Conservation (phyloP, 2,797 vertebrate genomes). For the Ispidina lecontei region DNA sequence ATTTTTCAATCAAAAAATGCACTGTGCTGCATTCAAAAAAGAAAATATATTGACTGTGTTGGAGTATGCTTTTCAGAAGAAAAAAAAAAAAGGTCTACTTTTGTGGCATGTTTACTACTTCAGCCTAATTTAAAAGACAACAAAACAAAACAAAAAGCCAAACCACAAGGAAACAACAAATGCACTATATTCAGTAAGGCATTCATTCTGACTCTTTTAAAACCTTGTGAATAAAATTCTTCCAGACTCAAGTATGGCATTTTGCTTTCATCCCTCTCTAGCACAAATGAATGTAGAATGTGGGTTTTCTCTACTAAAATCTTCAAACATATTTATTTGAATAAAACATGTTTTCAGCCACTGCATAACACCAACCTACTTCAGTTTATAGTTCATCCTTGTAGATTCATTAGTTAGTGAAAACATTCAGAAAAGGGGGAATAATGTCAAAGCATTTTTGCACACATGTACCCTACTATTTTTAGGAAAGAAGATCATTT, state of each 20-base stretch:
- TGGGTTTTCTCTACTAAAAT: neutral
- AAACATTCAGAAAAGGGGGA: neutral
- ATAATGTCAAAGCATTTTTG: neutral
- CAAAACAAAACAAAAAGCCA: neutral
- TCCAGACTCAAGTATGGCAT: neutral
- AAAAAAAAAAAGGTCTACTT: neutral
- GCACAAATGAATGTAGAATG: neutral
- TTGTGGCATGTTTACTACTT: conserved; percentile 1
- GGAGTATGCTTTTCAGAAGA: neutral
- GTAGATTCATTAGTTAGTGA: neutral
- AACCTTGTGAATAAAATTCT: neutral
- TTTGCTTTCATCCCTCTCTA: neutral
- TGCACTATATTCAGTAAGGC: neutral
- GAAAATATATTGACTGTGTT: neutral
- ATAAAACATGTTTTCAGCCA: conserved; percentile 16
- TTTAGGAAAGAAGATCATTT: neutral
- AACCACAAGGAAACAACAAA: neutral
- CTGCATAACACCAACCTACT: neutral
- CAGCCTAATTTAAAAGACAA: neutral
- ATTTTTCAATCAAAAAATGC: conserved; percentile 50
- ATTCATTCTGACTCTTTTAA: neutral
- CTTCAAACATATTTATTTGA: neutral
- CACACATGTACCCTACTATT: neutral
- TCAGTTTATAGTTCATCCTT: conserved; percentile 32
- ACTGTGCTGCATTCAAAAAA: conserved; percentile 37